Evolutionary conservation across 2,797 vertebrate genomes (phyloP).

Genomic region (Ceryle rudis): DNA sequence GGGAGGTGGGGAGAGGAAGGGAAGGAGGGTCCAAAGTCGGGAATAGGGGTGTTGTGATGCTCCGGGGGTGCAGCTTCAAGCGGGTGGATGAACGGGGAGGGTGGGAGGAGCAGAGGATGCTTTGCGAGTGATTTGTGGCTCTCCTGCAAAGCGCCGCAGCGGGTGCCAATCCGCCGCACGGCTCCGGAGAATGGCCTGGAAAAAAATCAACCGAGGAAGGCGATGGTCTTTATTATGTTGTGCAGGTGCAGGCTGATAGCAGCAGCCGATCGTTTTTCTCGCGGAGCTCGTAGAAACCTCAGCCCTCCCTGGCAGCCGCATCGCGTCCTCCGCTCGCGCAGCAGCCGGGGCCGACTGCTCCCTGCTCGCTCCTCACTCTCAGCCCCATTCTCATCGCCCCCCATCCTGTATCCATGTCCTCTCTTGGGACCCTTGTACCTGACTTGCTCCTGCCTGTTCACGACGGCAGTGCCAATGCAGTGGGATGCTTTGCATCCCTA

Average conservation of each 20-base stretch:
- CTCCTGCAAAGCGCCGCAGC: background rate
- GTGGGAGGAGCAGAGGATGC: background rate
- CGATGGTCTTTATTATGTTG: background rate
- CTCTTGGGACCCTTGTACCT: background rate
- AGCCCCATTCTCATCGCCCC: background rate
- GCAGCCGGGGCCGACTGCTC: background rate
- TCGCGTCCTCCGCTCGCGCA: fast-evolving
- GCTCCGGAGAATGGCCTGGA: background rate
- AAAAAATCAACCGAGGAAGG: background rate
- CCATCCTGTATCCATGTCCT: fast-evolving
- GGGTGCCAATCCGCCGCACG: background rate
- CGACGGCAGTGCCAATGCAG: background rate
- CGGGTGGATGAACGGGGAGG: background rate
- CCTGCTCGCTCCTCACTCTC: too few species aligned
- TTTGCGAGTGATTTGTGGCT: background rate
- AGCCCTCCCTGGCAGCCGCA: background rate
- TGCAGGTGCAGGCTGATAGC: slow-evolving; percentile 30
- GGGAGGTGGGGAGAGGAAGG: background rate
- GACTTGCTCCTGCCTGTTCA: fast-evolving
- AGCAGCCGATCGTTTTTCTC: background rate
- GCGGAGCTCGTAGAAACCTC: background rate
- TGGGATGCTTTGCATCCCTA: fast-evolving
- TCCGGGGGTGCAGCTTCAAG: background rate
- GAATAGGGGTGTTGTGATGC: background rate
- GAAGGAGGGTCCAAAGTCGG: background rate